Evolutionary conservation across 2,888 invertebrate species (phyloP), one percentile per base, ranked within the genome.

Genomic region (Temnothorax unifasciatus): DNA sequence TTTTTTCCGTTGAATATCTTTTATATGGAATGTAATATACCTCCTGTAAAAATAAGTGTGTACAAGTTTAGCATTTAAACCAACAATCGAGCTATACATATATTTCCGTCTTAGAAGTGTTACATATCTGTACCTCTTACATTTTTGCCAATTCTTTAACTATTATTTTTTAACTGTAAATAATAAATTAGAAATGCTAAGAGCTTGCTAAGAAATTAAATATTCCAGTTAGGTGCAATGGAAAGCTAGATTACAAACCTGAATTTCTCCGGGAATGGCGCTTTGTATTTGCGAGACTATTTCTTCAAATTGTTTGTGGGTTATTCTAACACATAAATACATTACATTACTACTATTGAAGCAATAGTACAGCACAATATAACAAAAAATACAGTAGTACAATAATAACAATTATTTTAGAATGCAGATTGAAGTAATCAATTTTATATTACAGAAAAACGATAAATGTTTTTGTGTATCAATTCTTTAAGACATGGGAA

Each of bases 31-130:
- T 18, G 8, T 61, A 61, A 61, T 61, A 61, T 61, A 18, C 3
- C 18, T 61, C 61, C 61, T 61, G 5, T 25, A 57, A 57, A 8
- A 61, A 3, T 8, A 34, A 61, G 13, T 18, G 34, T 61, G n/a
- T 57, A 57, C 25, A 57, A 57, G n/a, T 52, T 52, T 52, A 52
- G n/a, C 52, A 52, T 52, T 52, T 52, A 52, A 52, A 52, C 2
- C 52, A 52, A 52, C 47, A 54, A 54, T 18, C 11, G 11, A 15
- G 21, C 21, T 54, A 11, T 13, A 21, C 1, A 54, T 52, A 54
- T 11, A 54, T 54, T 11, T 54, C 21, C 21, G n/a, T n/a, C 52
- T 52, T 52, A 52, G 52, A 52, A 52, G 15, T 47, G 9, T 52
- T 52, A 52, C 21, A n/a, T n/a, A 52, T 52, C n/a, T 52, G 2